A percentile compares a stretch with the other conserved stretches of the same genome.
phyloP scores from a whole-genome alignment of 2,113 vertebrate genomes.

The Elgaria multicarinata region DNA sequence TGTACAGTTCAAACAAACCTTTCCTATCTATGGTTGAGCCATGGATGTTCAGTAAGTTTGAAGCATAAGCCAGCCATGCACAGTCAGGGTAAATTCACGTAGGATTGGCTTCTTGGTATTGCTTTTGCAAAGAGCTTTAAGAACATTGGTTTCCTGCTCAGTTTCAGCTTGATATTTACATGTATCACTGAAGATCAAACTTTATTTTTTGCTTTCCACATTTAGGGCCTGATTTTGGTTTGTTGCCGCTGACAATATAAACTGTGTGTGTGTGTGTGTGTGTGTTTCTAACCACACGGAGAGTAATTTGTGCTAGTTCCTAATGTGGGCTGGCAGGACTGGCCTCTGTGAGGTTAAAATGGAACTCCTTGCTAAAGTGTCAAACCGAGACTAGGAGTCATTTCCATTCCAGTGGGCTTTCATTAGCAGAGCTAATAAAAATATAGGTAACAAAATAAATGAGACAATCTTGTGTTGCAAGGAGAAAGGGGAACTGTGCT shows the following conservation, averaged over 20 bases:
- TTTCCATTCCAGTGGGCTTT: neutral
- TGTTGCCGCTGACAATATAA: neutral
- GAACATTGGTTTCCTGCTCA: neutral
- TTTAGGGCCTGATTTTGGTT: neutral
- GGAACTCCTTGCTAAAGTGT: too few species aligned
- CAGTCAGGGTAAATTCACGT: neutral
- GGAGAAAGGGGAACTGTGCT: neutral
- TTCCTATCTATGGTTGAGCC: neutral
- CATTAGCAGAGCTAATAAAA: neutral
- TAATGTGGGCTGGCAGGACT: neutral
- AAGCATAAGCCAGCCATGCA: neutral
- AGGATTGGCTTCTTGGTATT: neutral
- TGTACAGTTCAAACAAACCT: neutral
- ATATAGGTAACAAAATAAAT: too few species aligned
- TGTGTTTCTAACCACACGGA: neutral
- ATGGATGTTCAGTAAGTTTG: neutral
- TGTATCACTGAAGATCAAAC: slow-evolving; percentile 13
- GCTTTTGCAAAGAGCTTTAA: neutral
- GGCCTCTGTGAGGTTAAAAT: neutral
- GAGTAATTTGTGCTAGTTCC: neutral
- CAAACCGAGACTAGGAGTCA: neutral
- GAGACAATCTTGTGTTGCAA: neutral
- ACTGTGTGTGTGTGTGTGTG: too few species aligned
- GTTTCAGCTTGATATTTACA: neutral
- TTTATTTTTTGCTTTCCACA: slow-evolving; percentile 13